Base-by-base conservation (phyloP, 1,140 invertebrate species). In the Triops longicaudatus region DNA sequence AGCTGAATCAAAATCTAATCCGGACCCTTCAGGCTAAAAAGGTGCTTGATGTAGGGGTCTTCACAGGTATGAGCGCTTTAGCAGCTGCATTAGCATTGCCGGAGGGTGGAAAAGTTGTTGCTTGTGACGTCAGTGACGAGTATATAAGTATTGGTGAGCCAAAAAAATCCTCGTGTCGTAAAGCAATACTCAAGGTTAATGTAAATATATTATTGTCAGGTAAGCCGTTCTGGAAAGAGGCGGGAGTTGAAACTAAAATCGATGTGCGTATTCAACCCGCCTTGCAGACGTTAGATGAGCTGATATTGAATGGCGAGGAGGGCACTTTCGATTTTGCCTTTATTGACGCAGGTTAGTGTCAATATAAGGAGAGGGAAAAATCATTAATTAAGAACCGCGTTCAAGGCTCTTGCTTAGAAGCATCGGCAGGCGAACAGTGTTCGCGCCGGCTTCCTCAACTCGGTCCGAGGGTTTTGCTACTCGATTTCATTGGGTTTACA, bases 321-420 rank as follows among this genome's bases (percentile, higher is more conserved):
- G 84, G 83, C 41, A 84, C 83, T 17, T 86, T 82, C 76, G 86
- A 87, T 77, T 86, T 87, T 79, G 84, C 82, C n/a, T 86, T 86
- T 79, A 86, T 86, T 71, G 86, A 86, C 79, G 85, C 85, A 12
- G 78, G 77, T 78, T 37, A 37, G 31, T 37, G 7, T 7, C 2
- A 37, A 37, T 37, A 37, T 4, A 37, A 37, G 31, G 7, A 37
- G 7, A 37, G 7, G 31, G 2, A 7, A 37, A 7, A 2, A 7
- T 7, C 31, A 37, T 7, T n/a, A n/a, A n/a, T n/a, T n/a, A n/a
- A n/a, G 31, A 37, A 7, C 31, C 31, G 31, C 31, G 31, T n/a
- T n/a, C n/a, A n/a, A n/a, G n/a, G n/a, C n/a, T n/a, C n/a, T n/a
- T n/a, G n/a, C n/a, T n/a, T n/a, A n/a, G n/a, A n/a, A n/a, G n/a